Percentiles rank a stretch among this genome's conserved stretches.
These are phyloP conservation scores for Irena cyanogastra DNA, from an alignment of 2,113 vertebrate genomes.

Conservation along the genomic window DNA sequence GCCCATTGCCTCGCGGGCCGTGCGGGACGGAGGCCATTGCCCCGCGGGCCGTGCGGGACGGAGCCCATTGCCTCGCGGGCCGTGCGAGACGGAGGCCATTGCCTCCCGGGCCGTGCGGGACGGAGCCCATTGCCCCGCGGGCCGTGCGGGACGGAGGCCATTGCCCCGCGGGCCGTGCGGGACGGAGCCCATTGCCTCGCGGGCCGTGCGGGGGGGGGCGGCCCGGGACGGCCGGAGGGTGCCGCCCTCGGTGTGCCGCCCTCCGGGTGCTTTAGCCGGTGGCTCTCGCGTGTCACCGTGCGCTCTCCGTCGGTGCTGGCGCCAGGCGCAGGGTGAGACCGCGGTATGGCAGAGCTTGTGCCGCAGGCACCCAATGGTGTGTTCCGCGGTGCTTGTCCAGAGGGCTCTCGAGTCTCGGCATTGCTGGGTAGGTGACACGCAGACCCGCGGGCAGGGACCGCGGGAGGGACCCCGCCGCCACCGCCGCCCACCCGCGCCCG, in stretches of 20 bases:
- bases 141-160: too few relatives aligned
- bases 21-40: too few relatives aligned
- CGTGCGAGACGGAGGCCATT: neutral
- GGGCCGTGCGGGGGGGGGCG: too few relatives aligned
- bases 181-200: too few relatives aligned
- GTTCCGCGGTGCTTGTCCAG: neutral
- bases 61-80: neutral
- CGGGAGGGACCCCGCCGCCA: neutral
- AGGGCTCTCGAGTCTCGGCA: neutral
- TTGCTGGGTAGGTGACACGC: neutral
- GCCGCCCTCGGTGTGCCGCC: neutral
- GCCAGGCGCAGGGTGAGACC: neutral
- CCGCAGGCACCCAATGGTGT: neutral
- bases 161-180: too few relatives aligned
- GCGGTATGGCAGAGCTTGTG: neutral
- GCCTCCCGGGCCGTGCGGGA: too few relatives aligned
- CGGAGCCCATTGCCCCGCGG: too few relatives aligned
- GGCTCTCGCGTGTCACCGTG: neutral
- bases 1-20: too few relatives aligned
- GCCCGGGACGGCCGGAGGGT: fast-evolving
- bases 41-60: too few relatives aligned
- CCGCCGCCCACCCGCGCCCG: neutral
- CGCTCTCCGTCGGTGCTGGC: neutral
- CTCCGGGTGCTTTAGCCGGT: too few relatives aligned
- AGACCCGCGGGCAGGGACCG: neutral